Evolutionary conservation across 2,113 vertebrate genomes (phyloP), one percentile per base, ranked within the genome.

Genomic region (Lophotis ruficrista): DNA sequence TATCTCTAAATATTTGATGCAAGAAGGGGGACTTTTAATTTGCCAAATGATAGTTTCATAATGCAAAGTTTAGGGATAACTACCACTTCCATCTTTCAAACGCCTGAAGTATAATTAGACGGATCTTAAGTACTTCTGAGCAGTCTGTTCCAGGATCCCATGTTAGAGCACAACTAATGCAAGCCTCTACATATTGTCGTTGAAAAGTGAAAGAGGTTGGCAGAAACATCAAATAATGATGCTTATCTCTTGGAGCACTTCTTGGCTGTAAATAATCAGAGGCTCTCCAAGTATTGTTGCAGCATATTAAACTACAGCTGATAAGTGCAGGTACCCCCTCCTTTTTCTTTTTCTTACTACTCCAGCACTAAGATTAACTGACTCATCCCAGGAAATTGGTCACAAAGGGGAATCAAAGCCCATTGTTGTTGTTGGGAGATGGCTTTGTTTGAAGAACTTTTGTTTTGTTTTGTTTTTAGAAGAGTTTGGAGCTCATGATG

Each of bases 11-110:
- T 76, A 38, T 82, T 64, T n/a, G 33, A 53, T 95, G 81, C 16
- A 11, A 79, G 38, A 89, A 93, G 33, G 66, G 81, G 47, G 54
- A 76, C 9, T 73, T 85, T 58, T 24, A 92, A 68, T 72, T 83
- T 75, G 73, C 81, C 80, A 97, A 97, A 85, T 7, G 9, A 58
- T 12, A 13, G 41, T 96, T 97, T 97, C 91, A 70, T 93, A 97
- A 97, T 73, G 80, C 65, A 68, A 94, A 91, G 45, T 89, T 87
- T 76, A 64, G 80, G 92, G 72, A 95, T 96, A 96, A 95, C 96
- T 96, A 95, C 93, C 58, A 96, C 89, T 97, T 96, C 69, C 81
- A 85, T 90, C 95, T 89, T 96, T 95, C 93, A 98, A 97, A 96
- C 91, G 95, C 54, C 48, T 92, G 47, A 95, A 89, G 51, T 62